Percentiles rank a stretch among this genome's conserved stretches.
These are phyloP conservation scores for Caretta caretta DNA, from an alignment of 2,113 vertebrate species.

Conservation along the genomic window DNA sequence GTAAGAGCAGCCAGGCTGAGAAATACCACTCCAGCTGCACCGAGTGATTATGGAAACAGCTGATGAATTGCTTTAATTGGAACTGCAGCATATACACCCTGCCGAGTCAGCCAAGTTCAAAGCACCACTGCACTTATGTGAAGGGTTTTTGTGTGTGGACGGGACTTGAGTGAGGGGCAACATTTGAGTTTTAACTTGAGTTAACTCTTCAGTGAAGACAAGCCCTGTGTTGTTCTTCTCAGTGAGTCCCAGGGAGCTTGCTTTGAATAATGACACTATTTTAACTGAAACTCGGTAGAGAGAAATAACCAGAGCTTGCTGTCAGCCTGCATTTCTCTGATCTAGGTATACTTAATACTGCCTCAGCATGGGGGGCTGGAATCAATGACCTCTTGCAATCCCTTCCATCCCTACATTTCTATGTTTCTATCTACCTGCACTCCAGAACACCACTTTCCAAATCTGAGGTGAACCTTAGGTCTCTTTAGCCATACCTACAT, in stretches of 20 bases:
- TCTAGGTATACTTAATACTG: background rate
- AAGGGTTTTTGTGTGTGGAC: background rate
- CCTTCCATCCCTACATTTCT: background rate
- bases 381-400: background rate
- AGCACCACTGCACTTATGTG: background rate
- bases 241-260: background rate
- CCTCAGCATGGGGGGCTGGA: background rate
- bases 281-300: background rate
- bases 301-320: background rate
- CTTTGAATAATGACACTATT: background rate
- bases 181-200: background rate
- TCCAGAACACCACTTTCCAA: background rate
- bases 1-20: background rate
- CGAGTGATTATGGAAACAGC: background rate
- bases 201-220: background rate
- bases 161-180: background rate
- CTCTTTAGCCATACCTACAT: background rate
- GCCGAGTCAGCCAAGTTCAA: background rate
- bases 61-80: background rate
- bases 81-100: background rate
- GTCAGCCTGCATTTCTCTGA: background rate
- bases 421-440: background rate
- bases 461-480: background rate
- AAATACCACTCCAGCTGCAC: background rate
- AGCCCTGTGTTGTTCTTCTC: background rate